Evolutionary conservation across 1,140 invertebrate species (phyloP), one percentile per base, ranked within the genome.

Genomic region (Bilobella aurantiaca): DNA sequence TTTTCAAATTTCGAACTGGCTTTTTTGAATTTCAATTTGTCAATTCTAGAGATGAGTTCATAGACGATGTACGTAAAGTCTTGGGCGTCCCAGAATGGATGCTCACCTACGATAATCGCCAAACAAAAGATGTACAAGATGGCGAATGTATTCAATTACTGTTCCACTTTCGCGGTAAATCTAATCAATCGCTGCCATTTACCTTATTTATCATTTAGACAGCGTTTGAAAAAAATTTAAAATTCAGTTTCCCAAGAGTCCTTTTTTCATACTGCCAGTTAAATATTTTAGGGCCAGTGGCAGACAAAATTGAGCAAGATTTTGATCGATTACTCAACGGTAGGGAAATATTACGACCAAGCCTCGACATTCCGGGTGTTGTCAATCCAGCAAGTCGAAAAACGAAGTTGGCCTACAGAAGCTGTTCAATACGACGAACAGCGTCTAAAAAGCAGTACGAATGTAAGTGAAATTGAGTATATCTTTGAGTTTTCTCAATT

Each of bases 51-150:
- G 84, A 87, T 1, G 86, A 88, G 77, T 95, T 95, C 78, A 82
- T 96, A 67, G 84, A 88, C 67, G 89, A 92, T 69, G 81, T 93
- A 1, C 81, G 90, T 53, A 79, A 83, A 64, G 84, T 93, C 1
- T 84, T 95, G 84, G 89, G 89, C 1, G 85, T 91, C 46, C 90
- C 91, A 0, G 86, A 90, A 73, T 95, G 91, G 92, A 89, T 93
- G 82, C 74, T 95, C 47, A 86, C 87, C 3, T 86, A 91, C 12
- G 91, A 95, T 78, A 84, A 83, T 34, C 81, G 91, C 16, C 85
- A 87, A 74, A 91, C 90, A 0, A 87, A 86, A 74, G 80, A 82
- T 29, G 79, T 94, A 53, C 85, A 91, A 69, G 81, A 84, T 69
- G 87, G 87, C 56, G 81, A 85, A 63, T 96, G 92, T 74, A 82